Conservation (phyloP, 2,797 vertebrate species). For the Malacoctenus gilli region DNA sequence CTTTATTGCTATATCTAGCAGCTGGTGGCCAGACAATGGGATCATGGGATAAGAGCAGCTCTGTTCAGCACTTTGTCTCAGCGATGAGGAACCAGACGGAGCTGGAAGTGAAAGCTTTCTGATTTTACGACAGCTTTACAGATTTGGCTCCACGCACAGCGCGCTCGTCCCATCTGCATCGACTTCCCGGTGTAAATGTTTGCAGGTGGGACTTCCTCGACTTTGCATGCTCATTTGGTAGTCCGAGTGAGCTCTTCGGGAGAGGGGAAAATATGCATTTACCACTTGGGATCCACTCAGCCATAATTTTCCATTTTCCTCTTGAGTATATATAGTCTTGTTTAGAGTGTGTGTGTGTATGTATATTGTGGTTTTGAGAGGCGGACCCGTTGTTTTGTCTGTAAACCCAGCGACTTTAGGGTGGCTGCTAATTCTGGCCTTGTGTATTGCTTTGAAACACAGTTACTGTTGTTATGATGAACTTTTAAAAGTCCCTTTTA, state of each 20-base stretch:
- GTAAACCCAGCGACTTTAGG: conserved; percentile 33
- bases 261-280: not conserved
- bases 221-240: conserved; percentile 62
- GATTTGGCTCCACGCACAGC: conserved; percentile 16
- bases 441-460: conserved; percentile 20
- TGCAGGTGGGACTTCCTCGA: conserved; percentile 11
- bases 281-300: not conserved
- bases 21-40: conserved; percentile 49
- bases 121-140: conserved; percentile 24
- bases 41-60: conserved; percentile 24
- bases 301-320: not conserved
- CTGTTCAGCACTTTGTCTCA: conserved; percentile 2
- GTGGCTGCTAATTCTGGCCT: conserved; percentile 23
- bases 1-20: conserved; percentile 30
- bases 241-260: conserved; percentile 13
- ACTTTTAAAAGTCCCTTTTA: conserved; percentile 35
- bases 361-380: conserved; percentile 26
- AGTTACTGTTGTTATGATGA: conserved; percentile 20
- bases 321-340: not conserved
- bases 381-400: conserved; percentile 13
- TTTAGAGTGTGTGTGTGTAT: no score
- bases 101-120: conserved; percentile 39
- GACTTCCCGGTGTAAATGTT: conserved; percentile 10
- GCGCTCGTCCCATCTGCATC: conserved; percentile 13
- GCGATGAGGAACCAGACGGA: conserved; percentile 28